Conservation (phyloP, 2,797 vertebrate genomes). For the Clamator glandarius region DNA sequence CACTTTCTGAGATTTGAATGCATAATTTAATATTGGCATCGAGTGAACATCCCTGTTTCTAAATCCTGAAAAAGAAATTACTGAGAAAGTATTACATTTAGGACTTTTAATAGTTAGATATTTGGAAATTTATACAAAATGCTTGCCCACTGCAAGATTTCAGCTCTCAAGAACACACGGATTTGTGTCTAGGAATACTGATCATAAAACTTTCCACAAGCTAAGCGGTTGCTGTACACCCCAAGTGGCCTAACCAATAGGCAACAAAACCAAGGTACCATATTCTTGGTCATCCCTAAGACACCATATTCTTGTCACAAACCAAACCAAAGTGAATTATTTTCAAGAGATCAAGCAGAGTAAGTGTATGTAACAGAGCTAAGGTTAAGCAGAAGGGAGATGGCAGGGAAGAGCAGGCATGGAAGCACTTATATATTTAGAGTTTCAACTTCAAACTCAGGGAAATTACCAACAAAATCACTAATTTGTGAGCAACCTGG, state of each 20-base stretch:
- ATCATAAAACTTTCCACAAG: neutral
- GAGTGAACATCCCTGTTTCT: neutral
- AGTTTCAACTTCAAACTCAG: neutral
- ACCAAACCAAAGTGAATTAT: neutral
- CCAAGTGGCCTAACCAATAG: neutral
- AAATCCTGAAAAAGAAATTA: neutral
- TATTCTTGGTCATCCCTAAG: neutral
- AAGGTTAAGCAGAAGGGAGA: neutral
- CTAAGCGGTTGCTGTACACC: fast-evolving
- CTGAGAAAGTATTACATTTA: neutral
- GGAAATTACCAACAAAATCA: neutral
- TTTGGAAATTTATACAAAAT: neutral
- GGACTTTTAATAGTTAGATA: neutral
- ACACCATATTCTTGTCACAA: neutral
- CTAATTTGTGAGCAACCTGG: neutral
- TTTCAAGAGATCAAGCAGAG: neutral
- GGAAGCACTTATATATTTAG: neutral
- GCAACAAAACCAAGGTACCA: neutral
- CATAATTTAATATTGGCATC: neutral
- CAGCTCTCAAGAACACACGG: neutral
- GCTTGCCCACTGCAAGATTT: neutral
- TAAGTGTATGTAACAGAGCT: neutral
- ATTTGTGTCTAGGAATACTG: neutral
- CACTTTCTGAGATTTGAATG: neutral
- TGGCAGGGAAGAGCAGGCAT: neutral